phyloP scores from a whole-genome alignment of 2,888 invertebrate genomes.

The Osmoderma eremita region DNA sequence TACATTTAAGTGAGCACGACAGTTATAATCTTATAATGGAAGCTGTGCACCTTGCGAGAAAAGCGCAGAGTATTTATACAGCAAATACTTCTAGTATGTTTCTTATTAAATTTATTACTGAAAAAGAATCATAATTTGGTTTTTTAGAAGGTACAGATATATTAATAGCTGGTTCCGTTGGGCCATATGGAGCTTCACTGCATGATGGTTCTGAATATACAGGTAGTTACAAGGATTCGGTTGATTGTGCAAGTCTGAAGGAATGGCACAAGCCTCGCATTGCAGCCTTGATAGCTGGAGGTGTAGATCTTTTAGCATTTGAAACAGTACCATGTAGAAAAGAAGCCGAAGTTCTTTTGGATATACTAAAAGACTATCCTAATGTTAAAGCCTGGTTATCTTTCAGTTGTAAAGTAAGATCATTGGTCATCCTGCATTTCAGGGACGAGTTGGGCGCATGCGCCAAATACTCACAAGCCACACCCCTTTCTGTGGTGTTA shows the following conservation, averaged over 20 bases:
- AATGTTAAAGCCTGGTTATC: constrained; percentile 83
- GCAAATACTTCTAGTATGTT: constrained; percentile 64
- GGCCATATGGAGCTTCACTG: constrained; percentile 88
- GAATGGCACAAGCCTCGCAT: constrained; percentile 85
- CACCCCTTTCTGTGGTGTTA: too few species aligned
- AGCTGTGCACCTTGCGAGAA: constrained; percentile 77
- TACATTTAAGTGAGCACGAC: constrained; percentile 72
- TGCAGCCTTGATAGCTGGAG: constrained; percentile 76
- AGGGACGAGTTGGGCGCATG: too few species aligned
- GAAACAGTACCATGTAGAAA: constrained; percentile 87
- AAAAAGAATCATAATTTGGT: background rate
- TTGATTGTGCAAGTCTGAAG: constrained; percentile 69
- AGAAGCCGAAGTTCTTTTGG: constrained; percentile 84
- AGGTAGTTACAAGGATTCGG: constrained; percentile 76
- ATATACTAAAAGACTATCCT: constrained; percentile 80
- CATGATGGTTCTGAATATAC: constrained; percentile 91
- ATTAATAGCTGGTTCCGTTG: constrained; percentile 84
- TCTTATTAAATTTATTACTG: background rate
- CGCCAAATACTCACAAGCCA: too few species aligned
- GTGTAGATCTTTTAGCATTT: constrained; percentile 83
- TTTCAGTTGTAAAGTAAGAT: constrained; percentile 82
- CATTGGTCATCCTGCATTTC: too few species aligned
- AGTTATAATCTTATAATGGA: constrained; percentile 75
- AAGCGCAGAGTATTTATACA: constrained; percentile 71
- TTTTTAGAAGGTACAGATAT: constrained; percentile 57